Evolutionary conservation across 37 sponge, comb jelly and placozoan species (phyloP).

Genomic region (Diacarnus erythraeanus): DNA sequence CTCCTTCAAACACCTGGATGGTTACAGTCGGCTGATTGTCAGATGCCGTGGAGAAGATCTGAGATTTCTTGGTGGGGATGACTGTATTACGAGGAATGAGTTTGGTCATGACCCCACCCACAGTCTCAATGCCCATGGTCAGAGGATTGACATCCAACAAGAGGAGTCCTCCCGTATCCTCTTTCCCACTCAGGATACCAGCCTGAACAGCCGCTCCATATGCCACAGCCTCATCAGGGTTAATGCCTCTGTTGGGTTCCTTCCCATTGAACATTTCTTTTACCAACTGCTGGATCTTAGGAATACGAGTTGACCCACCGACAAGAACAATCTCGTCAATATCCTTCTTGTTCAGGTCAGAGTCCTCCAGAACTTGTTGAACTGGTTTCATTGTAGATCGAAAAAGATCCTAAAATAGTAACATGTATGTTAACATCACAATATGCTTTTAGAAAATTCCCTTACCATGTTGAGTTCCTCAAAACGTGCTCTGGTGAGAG

Average conservation of each 20-base stretch:
- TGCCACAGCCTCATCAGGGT: conserved; percentile 99
- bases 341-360: conserved; percentile 84
- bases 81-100: conserved; percentile 94
- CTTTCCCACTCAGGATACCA: conserved; percentile 95
- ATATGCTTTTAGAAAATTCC: not conserved
- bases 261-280: conserved; percentile 97
- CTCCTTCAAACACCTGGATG: conserved; percentile 99
- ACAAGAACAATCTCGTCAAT: conserved; percentile 97
- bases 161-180: conserved; percentile 69
- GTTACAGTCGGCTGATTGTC: conserved; percentile 99
- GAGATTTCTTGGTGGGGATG: conserved; percentile 99
- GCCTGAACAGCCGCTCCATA: conserved; percentile 98
- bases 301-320: conserved; percentile 98
- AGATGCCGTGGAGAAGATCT: conserved; percentile 97
- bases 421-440: not conserved
- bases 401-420: conserved; percentile 71
- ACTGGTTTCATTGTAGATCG: conserved; percentile 96
- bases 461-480: conserved; percentile 98
- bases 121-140: conserved; percentile 98
- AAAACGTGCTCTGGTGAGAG: conserved; percentile 97
- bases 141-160: conserved; percentile 97
- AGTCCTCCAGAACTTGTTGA: conserved; percentile 89
- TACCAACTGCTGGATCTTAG: conserved; percentile 97
- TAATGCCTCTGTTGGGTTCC: conserved; percentile 93
- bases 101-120: conserved; percentile 99